phyloP scores from a whole-genome alignment of 2,888 invertebrate species.

The Clepsis dumicolana region DNA sequence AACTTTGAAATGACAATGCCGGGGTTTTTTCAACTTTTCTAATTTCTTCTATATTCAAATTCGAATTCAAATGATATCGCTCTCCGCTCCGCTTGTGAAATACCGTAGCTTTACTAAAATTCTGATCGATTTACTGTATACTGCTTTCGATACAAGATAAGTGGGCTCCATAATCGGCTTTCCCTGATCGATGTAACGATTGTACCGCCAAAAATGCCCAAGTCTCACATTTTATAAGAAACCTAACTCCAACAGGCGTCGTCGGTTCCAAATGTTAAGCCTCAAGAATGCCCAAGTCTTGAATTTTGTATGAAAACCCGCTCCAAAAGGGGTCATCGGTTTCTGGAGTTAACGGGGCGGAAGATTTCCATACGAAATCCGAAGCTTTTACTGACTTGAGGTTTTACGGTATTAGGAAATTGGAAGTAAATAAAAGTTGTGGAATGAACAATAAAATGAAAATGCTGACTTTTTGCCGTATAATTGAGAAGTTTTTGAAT shows the following conservation, averaged over 20 bases:
- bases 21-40: no score
- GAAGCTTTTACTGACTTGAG: slow-evolving; percentile 17
- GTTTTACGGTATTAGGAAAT: slow-evolving; percentile 30
- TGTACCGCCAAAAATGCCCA: slow-evolving; percentile 2
- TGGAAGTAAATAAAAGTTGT: slow-evolving; percentile 32
- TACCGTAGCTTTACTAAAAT: slow-evolving; percentile 1
- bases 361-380: slow-evolving; percentile 27
- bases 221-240: background rate
- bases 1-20: no score
- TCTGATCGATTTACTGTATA: slow-evolving; percentile 44
- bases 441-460: slow-evolving; percentile 18
- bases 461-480: slow-evolving; percentile 2
- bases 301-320: background rate
- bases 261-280: background rate
- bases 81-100: background rate
- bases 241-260: slow-evolving; percentile 16
- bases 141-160: slow-evolving; percentile 46
- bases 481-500: background rate
- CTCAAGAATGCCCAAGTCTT: background rate
- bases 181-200: slow-evolving; percentile 34
- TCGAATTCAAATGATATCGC: background rate
- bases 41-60: no score
- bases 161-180: slow-evolving; percentile 42
- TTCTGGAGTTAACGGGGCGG: background rate
- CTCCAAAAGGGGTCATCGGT: slow-evolving; percentile 10